phyloP scores from a whole-genome alignment of 2,888 invertebrate species.

The Boloria euphrosyne region DNA sequence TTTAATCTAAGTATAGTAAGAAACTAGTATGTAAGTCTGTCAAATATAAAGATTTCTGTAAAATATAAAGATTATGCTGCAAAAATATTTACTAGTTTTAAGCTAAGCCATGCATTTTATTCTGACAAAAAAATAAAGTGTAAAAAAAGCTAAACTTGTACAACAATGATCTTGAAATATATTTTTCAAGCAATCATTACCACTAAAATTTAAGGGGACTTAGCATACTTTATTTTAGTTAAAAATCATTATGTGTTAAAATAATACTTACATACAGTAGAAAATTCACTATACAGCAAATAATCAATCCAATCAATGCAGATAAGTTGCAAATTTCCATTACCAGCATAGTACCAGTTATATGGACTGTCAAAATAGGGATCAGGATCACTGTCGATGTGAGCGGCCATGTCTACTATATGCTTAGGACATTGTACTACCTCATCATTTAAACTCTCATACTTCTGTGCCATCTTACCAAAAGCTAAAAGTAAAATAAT shows the following conservation, averaged over 20 bases:
- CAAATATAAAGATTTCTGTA: no score
- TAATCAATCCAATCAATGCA: slow-evolving; percentile 59
- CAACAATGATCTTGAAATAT: no score
- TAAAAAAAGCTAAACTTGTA: no score
- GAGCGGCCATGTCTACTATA: slow-evolving; percentile 61
- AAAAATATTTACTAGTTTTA: no score
- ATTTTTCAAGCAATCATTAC: no score
- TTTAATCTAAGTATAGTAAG: no score
- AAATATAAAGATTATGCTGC: no score
- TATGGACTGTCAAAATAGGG: slow-evolving; percentile 61
- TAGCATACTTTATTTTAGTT: no score
- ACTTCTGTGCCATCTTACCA: slow-evolving; percentile 41
- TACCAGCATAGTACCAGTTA: slow-evolving; percentile 77
- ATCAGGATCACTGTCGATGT: slow-evolving; percentile 67
- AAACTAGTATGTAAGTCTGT: no score
- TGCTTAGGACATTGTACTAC: slow-evolving; percentile 64
- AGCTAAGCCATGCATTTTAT: no score
- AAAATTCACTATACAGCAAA: slow-evolving; percentile 65
- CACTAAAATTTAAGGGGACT: no score
- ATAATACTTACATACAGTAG: slow-evolving; percentile 62
- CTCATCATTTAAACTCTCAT: slow-evolving; percentile 60
- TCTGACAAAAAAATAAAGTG: no score
- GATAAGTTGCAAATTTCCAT: slow-evolving; percentile 64
- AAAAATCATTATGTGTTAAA: neutral
- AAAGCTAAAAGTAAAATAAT: slow-evolving; percentile 34